phyloP scores from a whole-genome alignment of 2,797 vertebrate genomes.

The Takifugu ocellatus region DNA sequence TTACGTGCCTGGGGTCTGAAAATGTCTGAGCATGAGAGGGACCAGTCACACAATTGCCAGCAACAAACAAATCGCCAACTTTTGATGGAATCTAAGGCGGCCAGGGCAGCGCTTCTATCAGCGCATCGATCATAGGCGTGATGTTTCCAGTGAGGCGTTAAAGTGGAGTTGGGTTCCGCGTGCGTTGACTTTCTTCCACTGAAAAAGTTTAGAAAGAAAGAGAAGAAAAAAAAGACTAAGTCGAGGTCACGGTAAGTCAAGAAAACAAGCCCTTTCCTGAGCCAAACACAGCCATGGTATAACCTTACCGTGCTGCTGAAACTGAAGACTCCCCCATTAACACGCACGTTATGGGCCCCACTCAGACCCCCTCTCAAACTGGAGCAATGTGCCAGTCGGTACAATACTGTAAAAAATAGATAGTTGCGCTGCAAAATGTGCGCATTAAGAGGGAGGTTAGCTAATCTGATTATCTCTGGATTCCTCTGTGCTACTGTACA shows the following conservation, averaged over 20 bases:
- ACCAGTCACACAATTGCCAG: constrained; percentile 7
- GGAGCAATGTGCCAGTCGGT: constrained; percentile 44
- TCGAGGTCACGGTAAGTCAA: constrained; percentile 78
- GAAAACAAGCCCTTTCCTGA: constrained; percentile 80
- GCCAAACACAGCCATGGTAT: constrained; percentile 74
- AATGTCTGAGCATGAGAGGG: constrained; percentile 1
- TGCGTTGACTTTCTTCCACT: constrained; percentile 67
- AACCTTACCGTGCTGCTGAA: constrained; percentile 70
- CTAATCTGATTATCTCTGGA: constrained; percentile 39
- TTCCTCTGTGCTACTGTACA: constrained; percentile 34
- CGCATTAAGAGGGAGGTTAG: constrained; percentile 13
- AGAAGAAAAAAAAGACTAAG: constrained; percentile 55
- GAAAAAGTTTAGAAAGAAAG: constrained; percentile 61
- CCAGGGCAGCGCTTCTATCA: constrained; percentile 32
- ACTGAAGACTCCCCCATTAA: constrained; percentile 70
- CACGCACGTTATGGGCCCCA: constrained; percentile 53
- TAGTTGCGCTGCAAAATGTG: constrained; percentile 1
- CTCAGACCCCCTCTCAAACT: constrained; percentile 53
- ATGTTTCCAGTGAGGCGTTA: constrained; percentile 64
- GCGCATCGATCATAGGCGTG: constrained; percentile 54
- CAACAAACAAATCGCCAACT: neutral
- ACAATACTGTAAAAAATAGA: constrained; percentile 6
- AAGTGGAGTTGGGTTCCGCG: constrained; percentile 75
- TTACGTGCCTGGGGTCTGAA: neutral
- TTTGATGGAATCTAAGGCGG: neutral